These are phyloP conservation scores for Scaptomyza reducta DNA, from an alignment of 2,888 invertebrate species.

Conservation along the genomic window DNA sequence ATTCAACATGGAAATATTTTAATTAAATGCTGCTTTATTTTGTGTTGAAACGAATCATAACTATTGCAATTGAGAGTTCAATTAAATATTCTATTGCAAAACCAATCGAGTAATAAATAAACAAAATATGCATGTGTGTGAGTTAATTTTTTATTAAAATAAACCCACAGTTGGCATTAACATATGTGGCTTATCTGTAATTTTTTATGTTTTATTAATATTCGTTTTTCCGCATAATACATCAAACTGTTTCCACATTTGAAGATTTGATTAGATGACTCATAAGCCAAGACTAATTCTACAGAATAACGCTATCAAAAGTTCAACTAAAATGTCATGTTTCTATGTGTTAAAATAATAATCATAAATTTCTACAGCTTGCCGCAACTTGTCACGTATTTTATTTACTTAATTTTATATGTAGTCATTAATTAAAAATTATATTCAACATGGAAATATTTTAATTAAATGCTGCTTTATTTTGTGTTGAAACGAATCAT, in stretches of 20 bases:
- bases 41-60: neutral
- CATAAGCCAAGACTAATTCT: neutral
- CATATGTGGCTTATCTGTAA: slow-evolving; percentile 39
- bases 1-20: neutral
- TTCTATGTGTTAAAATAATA: neutral
- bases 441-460: neutral
- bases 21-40: neutral
- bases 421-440: neutral
- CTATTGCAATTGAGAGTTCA: neutral
- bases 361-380: neutral
- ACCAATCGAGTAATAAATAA: slow-evolving; percentile 7
- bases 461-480: neutral
- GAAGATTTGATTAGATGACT: neutral
- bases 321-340: neutral
- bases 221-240: too few species aligned
- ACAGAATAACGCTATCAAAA: neutral
- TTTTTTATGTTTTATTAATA: too few species aligned
- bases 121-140: neutral
- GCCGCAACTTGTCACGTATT: neutral
- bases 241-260: neutral
- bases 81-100: neutral
- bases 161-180: slow-evolving; percentile 23
- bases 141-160: slow-evolving; percentile 13
- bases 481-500: neutral
- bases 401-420: neutral